Conservation (phyloP, 1,140 invertebrate species). For the Drosophila subpulchrella region DNA sequence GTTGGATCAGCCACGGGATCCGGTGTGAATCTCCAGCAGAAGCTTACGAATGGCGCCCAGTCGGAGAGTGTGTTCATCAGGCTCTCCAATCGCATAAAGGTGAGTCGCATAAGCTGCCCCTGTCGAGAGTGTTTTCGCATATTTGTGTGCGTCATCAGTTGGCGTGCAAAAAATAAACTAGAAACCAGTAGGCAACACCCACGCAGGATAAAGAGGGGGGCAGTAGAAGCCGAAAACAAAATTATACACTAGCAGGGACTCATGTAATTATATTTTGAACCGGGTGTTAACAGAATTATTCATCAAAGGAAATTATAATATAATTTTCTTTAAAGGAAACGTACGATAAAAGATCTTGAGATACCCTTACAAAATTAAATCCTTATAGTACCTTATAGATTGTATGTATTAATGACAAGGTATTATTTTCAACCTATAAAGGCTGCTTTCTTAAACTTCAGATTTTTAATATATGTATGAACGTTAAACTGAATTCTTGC, state of each 20-base stretch:
- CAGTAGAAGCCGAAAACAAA: constrained; percentile 11
- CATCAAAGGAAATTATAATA: too few species aligned
- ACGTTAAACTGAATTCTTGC: too few species aligned
- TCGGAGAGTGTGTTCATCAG: constrained; percentile 98
- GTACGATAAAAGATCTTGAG: too few species aligned
- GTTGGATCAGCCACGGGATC: constrained; percentile 16
- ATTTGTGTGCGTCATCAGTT: constrained; percentile 40
- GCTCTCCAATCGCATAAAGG: constrained; percentile 97
- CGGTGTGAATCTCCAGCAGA: constrained; percentile 63
- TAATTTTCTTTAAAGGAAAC: not conserved
- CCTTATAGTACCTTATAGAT: not conserved
- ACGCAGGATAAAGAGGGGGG: constrained; percentile 13
- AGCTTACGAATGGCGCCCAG: constrained; percentile 86
- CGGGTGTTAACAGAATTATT: not conserved
- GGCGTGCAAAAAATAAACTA: constrained; percentile 23
- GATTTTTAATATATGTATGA: too few species aligned
- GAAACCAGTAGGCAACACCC: constrained; percentile 30
- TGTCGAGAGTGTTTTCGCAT: not conserved
- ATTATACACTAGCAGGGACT: constrained; percentile 22
- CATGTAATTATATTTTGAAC: not conserved
- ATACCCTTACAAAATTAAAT: not conserved
- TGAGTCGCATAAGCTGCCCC: constrained; percentile 76
- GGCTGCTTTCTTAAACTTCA: too few species aligned
- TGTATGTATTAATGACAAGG: too few species aligned
- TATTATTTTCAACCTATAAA: too few species aligned